A percentile compares a stretch with the other conserved stretches of the same genome.
phyloP scores from a whole-genome alignment of 1,140 invertebrate species.

The Probaryconus sp. region DNA sequence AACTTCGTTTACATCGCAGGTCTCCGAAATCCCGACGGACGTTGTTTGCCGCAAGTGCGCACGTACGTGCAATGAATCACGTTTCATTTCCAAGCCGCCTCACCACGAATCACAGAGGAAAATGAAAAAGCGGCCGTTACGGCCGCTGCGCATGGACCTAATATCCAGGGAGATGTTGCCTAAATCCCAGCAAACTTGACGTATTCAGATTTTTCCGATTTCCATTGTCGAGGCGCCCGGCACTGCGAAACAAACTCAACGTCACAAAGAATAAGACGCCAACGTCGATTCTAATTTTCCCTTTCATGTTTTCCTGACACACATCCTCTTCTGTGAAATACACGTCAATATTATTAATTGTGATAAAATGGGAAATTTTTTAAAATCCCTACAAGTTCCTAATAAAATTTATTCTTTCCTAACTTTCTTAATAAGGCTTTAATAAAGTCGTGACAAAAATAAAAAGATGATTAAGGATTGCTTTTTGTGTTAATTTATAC shows the following conservation, averaged over 20 bases:
- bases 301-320: too few species aligned
- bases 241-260: not conserved
- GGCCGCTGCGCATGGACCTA: conserved; percentile 27
- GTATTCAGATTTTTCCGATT: conserved; percentile 36
- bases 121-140: conserved; percentile 55
- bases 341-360: too few species aligned
- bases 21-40: conserved; percentile 63
- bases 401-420: too few species aligned
- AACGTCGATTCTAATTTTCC: too few species aligned
- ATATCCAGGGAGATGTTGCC: conserved; percentile 37
- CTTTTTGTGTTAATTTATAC: too few species aligned
- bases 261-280: conserved; percentile 6
- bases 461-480: too few species aligned
- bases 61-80: conserved; percentile 68
- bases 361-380: too few species aligned
- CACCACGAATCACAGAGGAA: conserved; percentile 55
- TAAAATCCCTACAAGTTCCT: too few species aligned
- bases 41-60: conserved; percentile 52
- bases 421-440: too few species aligned
- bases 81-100: conserved; percentile 51
- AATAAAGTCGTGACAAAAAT: too few species aligned
- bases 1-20: conserved; percentile 66
- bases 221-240: not conserved
- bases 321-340: too few species aligned
- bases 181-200: conserved; percentile 35